Base-by-base conservation (phyloP, 2,113 vertebrate genomes). In the Falcunculus frontatus region DNA sequence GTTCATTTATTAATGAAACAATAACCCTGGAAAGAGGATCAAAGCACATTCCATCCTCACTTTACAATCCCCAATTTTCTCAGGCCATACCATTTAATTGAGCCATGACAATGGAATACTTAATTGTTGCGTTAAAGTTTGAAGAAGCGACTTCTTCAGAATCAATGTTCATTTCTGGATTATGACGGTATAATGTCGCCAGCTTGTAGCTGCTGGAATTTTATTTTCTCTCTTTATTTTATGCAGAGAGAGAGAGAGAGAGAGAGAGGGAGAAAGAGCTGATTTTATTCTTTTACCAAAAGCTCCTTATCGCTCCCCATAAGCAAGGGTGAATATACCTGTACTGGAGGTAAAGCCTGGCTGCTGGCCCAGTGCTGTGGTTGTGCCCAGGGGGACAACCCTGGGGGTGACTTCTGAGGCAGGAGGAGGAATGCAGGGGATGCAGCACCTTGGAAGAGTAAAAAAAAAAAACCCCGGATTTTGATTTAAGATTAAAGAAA, bases 1-100 rank as follows among this genome's bases (percentile, higher is more conserved):
- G 98, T 98, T 99, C 98, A 99, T 99, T 99, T 98, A 98, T 98
- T 99, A 98, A 98, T 98, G 98, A 99, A 99, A 99, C 98, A 99
- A 98, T 99, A 98, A 99, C 99, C 98, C 99, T 98, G 98, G 99
- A 99, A 98, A 98, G 97, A 99, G 98, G 99, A 99, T 99, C 98
- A 99, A 99, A 99, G 99, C 98, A 98, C 97, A 98, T 98, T 98
- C 98, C 97, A 98, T 99, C 99, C 98, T 98, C 98, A 98, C 98
- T 98, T 99, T 98, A 98, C 98, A 98, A 98, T 98, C 98, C 98
- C 97, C 97, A 98, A 98, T 98, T 98, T 98, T 98, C 98, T 98
- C 98, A 98, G 98, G 98, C 98, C 98, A 98, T 98, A 98, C 98
- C 98, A 98, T 98, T 98, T 98, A 98, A 98, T 98, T 98, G 98